These are phyloP conservation scores for Pristionchus japonicus DNA, from an alignment of 2,888 invertebrate species.

Conservation along the genomic window DNA sequence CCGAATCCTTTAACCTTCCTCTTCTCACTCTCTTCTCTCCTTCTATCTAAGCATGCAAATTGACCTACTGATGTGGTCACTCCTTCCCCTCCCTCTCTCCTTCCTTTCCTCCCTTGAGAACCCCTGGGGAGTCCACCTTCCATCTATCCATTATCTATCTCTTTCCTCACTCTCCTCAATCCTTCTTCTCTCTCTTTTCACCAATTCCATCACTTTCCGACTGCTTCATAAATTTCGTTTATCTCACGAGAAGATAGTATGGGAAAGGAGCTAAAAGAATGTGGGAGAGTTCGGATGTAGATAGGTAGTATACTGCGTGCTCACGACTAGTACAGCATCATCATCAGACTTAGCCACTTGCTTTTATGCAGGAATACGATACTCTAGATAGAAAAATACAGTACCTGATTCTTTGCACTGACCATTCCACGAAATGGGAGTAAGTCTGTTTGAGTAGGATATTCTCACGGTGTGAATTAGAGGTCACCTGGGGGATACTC, in stretches of 20 bases:
- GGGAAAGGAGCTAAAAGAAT: neutral
- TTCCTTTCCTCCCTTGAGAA: neutral
- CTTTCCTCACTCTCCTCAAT: neutral
- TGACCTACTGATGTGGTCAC: constrained; percentile 31
- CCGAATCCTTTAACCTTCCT: neutral
- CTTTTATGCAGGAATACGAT: no score
- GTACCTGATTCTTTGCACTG: no score
- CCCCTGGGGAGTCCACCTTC: constrained; percentile 6
- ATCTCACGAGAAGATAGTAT: neutral
- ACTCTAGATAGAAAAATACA: no score
- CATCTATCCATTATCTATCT: constrained; percentile 23
- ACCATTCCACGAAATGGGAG: neutral
- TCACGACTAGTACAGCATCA: neutral
- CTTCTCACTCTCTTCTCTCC: neutral
- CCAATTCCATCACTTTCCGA: constrained; percentile 8
- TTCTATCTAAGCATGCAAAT: constrained; percentile 12
- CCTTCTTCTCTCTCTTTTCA: neutral
- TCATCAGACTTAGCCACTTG: no score
- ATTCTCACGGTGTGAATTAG: constrained; percentile 28
- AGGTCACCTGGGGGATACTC: constrained; percentile 22
- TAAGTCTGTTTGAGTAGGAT: neutral
- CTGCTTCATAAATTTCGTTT: neutral
- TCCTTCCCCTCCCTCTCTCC: neutral
- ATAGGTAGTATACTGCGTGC: neutral
- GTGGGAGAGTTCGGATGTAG: neutral